Base-by-base conservation (phyloP, 2,797 vertebrate species). In the Percopsis omiscomaycus region DNA sequence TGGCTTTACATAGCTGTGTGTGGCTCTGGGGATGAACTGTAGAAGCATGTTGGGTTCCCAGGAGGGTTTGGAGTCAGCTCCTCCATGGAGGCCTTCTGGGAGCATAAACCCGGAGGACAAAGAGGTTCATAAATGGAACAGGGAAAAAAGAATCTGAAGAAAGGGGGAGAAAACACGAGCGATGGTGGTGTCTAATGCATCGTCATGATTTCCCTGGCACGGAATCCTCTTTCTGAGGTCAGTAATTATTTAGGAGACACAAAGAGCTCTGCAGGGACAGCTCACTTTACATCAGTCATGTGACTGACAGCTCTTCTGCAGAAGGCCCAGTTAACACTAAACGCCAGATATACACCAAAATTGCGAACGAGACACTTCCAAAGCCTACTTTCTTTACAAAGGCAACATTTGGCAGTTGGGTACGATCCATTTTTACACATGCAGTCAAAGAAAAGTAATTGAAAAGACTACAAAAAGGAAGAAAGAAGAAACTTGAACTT, bases 201-300 rank as follows among this genome's bases (percentile, higher is more conserved):
- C 63, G 75, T 64, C 71, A 55, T n/a, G 4, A 66, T 74, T 69
- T 74, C 66, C 77, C 63, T 47, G 4, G 56, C 57, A 57, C 71
- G 59, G 75, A 75, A 71, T 79, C 76, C 58, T 81, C 76, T 80
- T 64, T 81, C 70, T 62, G 27, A 75, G 72, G 71, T 45, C 77
- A 85, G 81, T 84, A 84, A 87, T 89, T 86, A 88, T 86, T 85
- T 68, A 87, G 61, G 59, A 80, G 77, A 77, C 81, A 82, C 82
- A 79, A 82, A 80, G 75, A 78, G 68, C 79, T 72, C 62, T 65
- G 78, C 72, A 61, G 75, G 80, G 60, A 74, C 73, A 74, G 69
- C 66, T 77, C 74, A 67, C 67, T 71, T 5, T 27, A 79, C 75
- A 80, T 77, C 37, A 68, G 49, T 70, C 6, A 55, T 13, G 64